These are phyloP conservation scores for Centrocercus urophasianus DNA, from an alignment of 2,113 vertebrate species.

Conservation along the genomic window DNA sequence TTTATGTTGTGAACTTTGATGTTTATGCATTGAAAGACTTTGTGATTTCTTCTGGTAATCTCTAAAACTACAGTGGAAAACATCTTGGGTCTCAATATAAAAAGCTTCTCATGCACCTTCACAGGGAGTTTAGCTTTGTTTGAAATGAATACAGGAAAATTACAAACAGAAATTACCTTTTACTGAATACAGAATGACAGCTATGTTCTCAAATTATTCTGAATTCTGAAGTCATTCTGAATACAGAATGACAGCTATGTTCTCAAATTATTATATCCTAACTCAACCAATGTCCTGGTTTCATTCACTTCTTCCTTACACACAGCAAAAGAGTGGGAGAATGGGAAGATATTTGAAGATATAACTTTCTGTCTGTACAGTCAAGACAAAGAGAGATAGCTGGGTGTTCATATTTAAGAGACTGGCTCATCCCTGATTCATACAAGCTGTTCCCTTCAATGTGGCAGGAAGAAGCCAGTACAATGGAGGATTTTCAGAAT, in stretches of 20 bases:
- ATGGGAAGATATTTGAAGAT: background rate
- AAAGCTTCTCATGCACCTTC: accelerated
- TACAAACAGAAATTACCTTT: background rate
- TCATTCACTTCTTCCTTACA: background rate
- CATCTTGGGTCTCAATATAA: background rate
- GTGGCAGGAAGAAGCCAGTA: slow-evolving; percentile 57
- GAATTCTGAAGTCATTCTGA: too few relatives aligned
- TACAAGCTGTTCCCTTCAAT: slow-evolving; percentile 65
- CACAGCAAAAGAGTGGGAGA: background rate
- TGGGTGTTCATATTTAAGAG: slow-evolving; percentile 12
- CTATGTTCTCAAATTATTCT: background rate
- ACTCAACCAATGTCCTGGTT: background rate
- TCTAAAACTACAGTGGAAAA: background rate
- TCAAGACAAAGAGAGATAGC: slow-evolving; percentile 2
- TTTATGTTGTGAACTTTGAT: background rate
- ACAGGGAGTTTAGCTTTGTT: background rate
- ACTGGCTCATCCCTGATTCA: slow-evolving; percentile 44
- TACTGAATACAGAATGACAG: background rate
- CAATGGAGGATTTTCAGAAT: slow-evolving; percentile 54
- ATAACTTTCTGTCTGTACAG: slow-evolving; percentile 1
- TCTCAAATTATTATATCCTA: background rate
- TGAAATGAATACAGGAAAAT: background rate
- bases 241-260: background rate
- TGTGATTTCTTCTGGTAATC: background rate
- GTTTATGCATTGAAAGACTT: background rate